phyloP scores from a whole-genome alignment of 2,113 vertebrate species.

The Cephalophus harveyi region DNA sequence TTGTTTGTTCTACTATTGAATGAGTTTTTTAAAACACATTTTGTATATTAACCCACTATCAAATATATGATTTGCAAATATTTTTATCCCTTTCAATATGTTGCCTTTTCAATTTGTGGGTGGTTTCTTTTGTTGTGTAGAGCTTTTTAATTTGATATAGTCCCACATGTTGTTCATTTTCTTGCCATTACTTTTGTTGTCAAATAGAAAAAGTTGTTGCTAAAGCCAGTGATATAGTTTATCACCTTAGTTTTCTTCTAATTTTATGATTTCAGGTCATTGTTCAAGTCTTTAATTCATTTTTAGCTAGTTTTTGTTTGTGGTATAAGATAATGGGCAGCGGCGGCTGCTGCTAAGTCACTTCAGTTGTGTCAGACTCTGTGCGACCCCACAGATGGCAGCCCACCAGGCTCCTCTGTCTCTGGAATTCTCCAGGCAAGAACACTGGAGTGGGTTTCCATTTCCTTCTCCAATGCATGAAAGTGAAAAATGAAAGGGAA shows the following conservation, averaged over 20 bases:
- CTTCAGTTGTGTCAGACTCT: rapidly evolving
- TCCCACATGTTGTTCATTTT: neutral
- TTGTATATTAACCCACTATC: neutral
- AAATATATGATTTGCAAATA: neutral
- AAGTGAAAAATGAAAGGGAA: no score
- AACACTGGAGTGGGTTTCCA: no score
- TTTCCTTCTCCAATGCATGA: no score
- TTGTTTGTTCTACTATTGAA: neutral
- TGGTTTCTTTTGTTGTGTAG: neutral
- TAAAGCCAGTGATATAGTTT: neutral
- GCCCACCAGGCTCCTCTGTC: no score
- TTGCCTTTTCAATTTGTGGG: neutral
- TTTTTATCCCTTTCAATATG: neutral
- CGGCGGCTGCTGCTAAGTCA: no score
- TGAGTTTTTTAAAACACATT: neutral
- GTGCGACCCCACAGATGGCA: no score
- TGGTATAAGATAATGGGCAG: neutral
- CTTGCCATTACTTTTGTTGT: neutral
- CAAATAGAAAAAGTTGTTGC: neutral
- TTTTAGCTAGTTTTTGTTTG: neutral
- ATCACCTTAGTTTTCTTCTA: neutral
- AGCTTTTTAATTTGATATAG: neutral
- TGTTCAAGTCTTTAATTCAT: neutral
- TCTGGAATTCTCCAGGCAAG: no score
- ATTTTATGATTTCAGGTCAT: neutral